Base-by-base conservation (phyloP, 2,888 invertebrate species). In the Theretra japonica region DNA sequence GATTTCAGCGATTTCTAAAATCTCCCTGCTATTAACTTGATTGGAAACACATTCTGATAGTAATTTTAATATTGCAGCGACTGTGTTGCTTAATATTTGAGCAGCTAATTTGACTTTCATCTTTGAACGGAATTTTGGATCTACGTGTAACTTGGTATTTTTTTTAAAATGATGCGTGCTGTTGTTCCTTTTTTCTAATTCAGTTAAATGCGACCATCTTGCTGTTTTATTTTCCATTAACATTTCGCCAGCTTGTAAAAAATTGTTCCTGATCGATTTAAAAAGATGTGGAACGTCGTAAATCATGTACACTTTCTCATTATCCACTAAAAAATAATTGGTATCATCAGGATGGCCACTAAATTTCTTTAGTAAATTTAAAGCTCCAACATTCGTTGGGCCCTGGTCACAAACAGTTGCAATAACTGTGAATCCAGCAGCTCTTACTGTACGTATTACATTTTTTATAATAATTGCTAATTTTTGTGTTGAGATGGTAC, bases 101-200 rank as follows among this genome's bases (percentile, higher is more conserved):
- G 69, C 68, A 15, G 75, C 65, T 33, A 75, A 75, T 11, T 73
- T 59, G 23, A 41, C 41, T 11, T 41, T 41, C 11, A 41, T 41
- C 41, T 41, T 41, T 2, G 1, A 41, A 11, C 41, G 41, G 41
- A 41, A 41, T 41, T 41, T 41, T 11, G 41, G 41, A 41, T 41
- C 41, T 41, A 41, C 41, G 1, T 41, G 41, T 41, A 41, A 41
- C 11, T 41, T 41, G 11, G 8, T 11, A 2, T 2, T 41, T 11
- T 69, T 69, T 53, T 69, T n/a, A 11, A 30, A 69, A 53, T 56
- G 15, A n/a, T 30, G 23, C 41, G 17, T 25, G 23, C 28, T 69
- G 17, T 23, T 69, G 48, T 69, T 69, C 25, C 28, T 69, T 53
- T 69, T 48, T 69, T 69, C 69, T 19, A 50, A 25, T 53, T 69